Base-by-base conservation (phyloP, 37 sponge, comb jelly and placozoan species). In the Ephydatia muelleri region DNA sequence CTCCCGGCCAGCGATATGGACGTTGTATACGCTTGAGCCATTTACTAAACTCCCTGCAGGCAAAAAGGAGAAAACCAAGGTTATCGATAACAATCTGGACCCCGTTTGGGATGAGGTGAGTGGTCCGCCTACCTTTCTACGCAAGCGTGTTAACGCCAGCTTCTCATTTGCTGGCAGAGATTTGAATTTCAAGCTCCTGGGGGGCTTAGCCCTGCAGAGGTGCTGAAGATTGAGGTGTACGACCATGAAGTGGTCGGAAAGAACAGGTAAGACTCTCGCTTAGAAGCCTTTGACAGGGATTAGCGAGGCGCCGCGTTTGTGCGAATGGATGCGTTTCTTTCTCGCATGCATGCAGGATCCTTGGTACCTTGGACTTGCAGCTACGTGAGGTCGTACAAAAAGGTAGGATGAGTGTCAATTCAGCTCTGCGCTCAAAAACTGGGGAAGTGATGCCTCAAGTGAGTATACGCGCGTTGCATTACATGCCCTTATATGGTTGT, bases 51-150 rank as follows among this genome's bases (percentile, higher is more conserved):
- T 77, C 66, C 28, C n/a, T 43, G 28, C 82, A 94, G 94, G 89
- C 2, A 79, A 83, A 72, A 97, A 96, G 86, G 79, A 95, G 82
- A 95, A 97, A 68, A 99, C 99, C 9, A 85, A 94, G 65, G 87
- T 87, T 32, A 96, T 96, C 57, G 88, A 97, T 73, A 95, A 97
- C 75, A 93, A 99, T 37, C 70, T 99, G 33, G 87, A 99, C 69
- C 99, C 99, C 30, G 92, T 87, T 67, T 99, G 99, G 99, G 85
- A 95, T 82, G 94, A 96, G 90, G 96, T 91, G 31, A 30, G 66
- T 66, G 28, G n/a, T n/a, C n/a, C n/a, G 67, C n/a, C n/a, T n/a
- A n/a, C n/a, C n/a, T n/a, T n/a, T n/a, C n/a, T n/a, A n/a, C n/a
- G n/a, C n/a, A n/a, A n/a, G n/a, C n/a, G n/a, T n/a, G n/a, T n/a